Base-by-base conservation (phyloP, 2,888 invertebrate genomes). In the Leptinotarsa rubiginosa region DNA sequence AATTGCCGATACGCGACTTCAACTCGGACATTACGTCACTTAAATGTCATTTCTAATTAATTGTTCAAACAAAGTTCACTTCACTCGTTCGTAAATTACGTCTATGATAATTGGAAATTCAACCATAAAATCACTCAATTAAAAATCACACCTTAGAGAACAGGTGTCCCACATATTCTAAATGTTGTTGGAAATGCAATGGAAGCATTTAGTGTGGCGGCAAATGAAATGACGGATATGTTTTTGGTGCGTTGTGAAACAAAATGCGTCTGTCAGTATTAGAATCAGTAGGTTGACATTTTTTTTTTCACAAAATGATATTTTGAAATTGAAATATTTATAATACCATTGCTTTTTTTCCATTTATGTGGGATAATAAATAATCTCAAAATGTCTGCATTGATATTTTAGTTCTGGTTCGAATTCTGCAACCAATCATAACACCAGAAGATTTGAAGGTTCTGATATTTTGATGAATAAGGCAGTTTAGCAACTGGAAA, bases 31-130 rank as follows among this genome's bases (percentile, higher is more conserved):
- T 62, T 62, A n/a, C 62, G 18, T 31, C 62, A 62, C n/a, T 31
- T 62, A 62, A 41, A 62, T 62, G 62, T 62, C 62, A 62, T 62
- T 62, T 62, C 62, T 62, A 62, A 62, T 62, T 62, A 62, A 62
- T 62, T 62, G 62, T 62, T 62, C 62, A 62, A 62, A 62, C 41
- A 62, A 62, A 62, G 41, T 62, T 62, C 62, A 62, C 41, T 31
- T 62, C 41, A 41, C 41, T 25, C 62, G 18, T 3, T 41, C 25
- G 18, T 62, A 62, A 62, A 62, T 62, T n/a, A 62, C 62, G 5
- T 31, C 25, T 41, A 62, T 62, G 62, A 62, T 62, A 62, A 62
- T 62, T 62, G 41, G 62, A 62, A 62, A 62, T 62, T 62, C 62
- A 62, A 62, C 62, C 62, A 62, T 62, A 62, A 62, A 62, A 62